Evolutionary conservation across 2,888 invertebrate species (phyloP), one percentile per base, ranked within the genome.

Genomic region (Omphaloscelis lunosa): DNA sequence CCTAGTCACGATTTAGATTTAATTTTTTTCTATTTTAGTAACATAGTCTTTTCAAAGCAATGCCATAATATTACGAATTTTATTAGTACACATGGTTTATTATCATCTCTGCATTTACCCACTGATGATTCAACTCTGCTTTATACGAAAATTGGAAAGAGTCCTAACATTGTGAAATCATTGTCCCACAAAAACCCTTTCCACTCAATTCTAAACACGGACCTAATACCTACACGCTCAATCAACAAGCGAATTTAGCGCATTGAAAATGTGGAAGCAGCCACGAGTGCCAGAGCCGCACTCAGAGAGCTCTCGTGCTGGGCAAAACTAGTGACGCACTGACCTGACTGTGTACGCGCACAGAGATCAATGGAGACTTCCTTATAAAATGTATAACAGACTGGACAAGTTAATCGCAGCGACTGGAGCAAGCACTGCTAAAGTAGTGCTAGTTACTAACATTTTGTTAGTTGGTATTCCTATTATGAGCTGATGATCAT

Each of bases 321-420:
- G 78, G 89, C 93, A 91, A 91, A 93, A 93, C 93, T 92, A 89
- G 88, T 87, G 90, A 87, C 86, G 84, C 81, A 72, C 86, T 83
- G 87, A 90, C 89, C 92, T 90, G 90, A 88, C 91, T 89, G 88
- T 78, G 88, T 82, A 82, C 77, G 81, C 90, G 92, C 89, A 88
- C 90, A 61, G 11, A 69, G 23, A 27, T 0, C 72, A 7, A 0
- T 90, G 73, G 93, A 92, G 91, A 82, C 78, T 85, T 72, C 82
- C 8, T 58, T 29, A 12, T 15, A 9, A 56, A 67, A 62, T 39
- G 0, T 71, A n/a, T 2, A 17, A 8, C 3, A 48, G 8, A 39
- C n/a, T n/a, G 9, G 4, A 56, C n/a, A 29, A 29, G 3, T 8
- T 39, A 8, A 17, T 39, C 4, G 71, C n/a, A 34, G n/a, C 5